Evolutionary conservation across 2,113 vertebrate genomes (phyloP).

Genomic region (Crotalus horridus): DNA sequence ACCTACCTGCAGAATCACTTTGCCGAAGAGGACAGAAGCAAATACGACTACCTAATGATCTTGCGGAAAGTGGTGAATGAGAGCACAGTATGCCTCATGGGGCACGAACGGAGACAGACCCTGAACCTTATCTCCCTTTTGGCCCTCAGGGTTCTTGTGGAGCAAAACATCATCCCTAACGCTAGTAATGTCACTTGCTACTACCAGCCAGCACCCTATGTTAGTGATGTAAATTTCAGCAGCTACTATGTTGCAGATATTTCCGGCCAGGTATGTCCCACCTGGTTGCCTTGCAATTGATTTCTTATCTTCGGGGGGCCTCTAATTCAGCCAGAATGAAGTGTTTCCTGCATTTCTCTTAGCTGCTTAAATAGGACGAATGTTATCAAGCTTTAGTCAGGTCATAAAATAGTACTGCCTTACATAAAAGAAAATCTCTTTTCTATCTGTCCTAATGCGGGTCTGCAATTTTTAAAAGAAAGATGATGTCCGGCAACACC

Average conservation of each 20-base stretch:
- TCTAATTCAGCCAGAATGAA: background rate
- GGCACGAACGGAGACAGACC: conserved; percentile 92
- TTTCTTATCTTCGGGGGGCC: background rate
- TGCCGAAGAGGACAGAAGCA: conserved; percentile 89
- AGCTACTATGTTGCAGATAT: conserved; percentile 90
- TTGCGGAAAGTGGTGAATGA: conserved; percentile 91
- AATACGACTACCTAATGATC: conserved; percentile 97
- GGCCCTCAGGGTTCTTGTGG: conserved; percentile 86
- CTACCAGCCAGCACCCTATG: conserved; percentile 95
- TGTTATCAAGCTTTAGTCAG: background rate
- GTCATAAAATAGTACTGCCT: background rate
- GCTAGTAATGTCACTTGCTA: conserved; percentile 94
- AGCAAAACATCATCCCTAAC: conserved; percentile 92
- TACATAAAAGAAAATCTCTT: background rate
- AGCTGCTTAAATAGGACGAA: background rate
- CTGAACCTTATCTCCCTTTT: conserved; percentile 93
- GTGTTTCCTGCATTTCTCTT: background rate
- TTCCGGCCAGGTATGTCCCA: conserved; percentile 89
- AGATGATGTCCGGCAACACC: background rate
- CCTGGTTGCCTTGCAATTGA: conserved; percentile 97
- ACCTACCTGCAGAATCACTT: conserved; percentile 98
- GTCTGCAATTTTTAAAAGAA: background rate
- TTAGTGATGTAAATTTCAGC: conserved; percentile 94
- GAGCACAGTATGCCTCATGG: conserved; percentile 99
- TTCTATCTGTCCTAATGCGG: background rate